Conservation (phyloP, 2,113 vertebrate genomes). For the Albula goreensis region DNA sequence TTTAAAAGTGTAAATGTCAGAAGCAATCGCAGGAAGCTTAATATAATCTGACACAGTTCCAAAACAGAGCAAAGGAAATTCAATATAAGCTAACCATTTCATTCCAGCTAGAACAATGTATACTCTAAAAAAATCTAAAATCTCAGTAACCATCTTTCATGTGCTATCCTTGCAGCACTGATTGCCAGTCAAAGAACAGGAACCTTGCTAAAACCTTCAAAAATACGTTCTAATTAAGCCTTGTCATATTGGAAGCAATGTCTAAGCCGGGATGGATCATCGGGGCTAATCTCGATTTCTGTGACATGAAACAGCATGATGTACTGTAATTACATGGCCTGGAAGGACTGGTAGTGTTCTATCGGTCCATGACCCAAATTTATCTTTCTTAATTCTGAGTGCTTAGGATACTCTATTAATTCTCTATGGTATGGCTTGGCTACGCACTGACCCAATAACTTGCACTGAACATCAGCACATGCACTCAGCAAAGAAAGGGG, state of each 20-base stretch:
- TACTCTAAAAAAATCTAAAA: background rate
- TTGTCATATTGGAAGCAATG: background rate
- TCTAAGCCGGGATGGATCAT: background rate
- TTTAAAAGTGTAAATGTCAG: background rate
- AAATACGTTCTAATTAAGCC: background rate
- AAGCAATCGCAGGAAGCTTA: conserved; percentile 16
- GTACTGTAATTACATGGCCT: background rate
- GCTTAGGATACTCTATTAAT: background rate
- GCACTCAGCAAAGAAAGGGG: background rate
- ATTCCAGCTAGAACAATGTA: background rate
- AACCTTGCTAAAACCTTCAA: background rate
- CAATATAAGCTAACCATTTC: background rate
- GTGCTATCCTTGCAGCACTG: background rate
- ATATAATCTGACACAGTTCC: background rate
- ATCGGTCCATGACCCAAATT: too few species aligned
- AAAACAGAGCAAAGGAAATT: background rate
- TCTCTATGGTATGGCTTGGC: background rate
- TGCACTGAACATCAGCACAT: background rate
- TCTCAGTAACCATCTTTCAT: background rate
- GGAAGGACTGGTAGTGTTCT: background rate
- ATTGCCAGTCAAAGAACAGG: background rate
- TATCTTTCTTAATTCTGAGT: too few species aligned
- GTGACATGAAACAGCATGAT: background rate
- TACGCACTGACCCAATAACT: background rate
- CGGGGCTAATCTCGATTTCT: background rate